These are phyloP conservation scores for Tribolium madens DNA, from an alignment of 1,140 invertebrate genomes.

Conservation along the genomic window DNA sequence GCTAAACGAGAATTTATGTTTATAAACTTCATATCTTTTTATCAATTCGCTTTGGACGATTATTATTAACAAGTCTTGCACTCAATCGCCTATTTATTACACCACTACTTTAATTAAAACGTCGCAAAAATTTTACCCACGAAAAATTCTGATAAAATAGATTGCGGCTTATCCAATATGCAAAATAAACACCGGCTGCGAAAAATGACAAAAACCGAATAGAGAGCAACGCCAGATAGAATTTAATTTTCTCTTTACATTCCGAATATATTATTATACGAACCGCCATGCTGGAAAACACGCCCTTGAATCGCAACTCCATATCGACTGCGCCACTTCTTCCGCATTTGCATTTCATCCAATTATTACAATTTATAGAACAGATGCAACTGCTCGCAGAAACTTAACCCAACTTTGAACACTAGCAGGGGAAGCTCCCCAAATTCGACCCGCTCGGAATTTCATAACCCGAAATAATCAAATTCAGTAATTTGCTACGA, in stretches of 20 bases:
- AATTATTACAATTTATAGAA: background rate
- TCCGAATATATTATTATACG: conserved; percentile 33
- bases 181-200: conserved; percentile 49
- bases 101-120: conserved; percentile 16
- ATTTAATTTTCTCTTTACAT: conserved; percentile 30
- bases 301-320: background rate
- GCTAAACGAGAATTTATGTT: conserved; percentile 56
- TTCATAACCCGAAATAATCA: too few species aligned
- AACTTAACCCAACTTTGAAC: background rate
- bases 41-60: conserved; percentile 43
- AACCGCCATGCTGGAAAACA: conserved; percentile 16
- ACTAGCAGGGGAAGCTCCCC: background rate
- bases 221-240: conserved; percentile 26
- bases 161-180: conserved; percentile 42
- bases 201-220: conserved; percentile 48
- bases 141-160: conserved; percentile 25
- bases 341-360: background rate
- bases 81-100: background rate
- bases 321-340: conserved; percentile 2
- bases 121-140: conserved; percentile 2
- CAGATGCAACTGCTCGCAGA: background rate
- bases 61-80: conserved; percentile 26
- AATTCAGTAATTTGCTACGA: conserved; percentile 8
- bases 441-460: background rate
- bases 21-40: conserved; percentile 51